Evolutionary conservation across 2,113 vertebrate species (phyloP).

Genomic region (Vulpes lagopus): DNA sequence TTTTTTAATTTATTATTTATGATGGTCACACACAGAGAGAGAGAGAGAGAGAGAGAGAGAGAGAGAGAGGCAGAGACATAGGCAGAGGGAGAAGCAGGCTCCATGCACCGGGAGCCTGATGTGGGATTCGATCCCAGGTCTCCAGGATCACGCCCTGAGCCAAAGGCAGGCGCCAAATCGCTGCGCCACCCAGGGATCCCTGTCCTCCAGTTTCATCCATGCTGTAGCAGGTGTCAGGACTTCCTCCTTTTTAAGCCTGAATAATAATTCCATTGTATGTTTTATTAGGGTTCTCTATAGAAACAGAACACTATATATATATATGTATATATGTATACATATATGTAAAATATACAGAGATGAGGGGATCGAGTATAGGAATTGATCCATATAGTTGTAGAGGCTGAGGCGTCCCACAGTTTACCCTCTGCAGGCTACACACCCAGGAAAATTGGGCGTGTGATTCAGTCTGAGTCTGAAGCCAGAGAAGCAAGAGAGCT

Average conservation of each 20-base stretch:
- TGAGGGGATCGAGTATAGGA: background rate
- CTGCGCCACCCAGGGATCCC: no score
- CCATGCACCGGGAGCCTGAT: no score
- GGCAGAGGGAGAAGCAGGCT: no score
- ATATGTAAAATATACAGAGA: background rate
- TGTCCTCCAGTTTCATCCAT: background rate
- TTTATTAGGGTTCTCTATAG: background rate
- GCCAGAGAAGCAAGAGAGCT: background rate
- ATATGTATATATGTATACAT: no score
- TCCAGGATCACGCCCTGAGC: no score
- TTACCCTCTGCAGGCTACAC: background rate
- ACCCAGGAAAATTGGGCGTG: accelerated
- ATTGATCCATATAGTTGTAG: background rate
- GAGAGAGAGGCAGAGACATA: no score
- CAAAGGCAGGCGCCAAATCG: no score
- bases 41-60: no score
- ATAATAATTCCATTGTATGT: background rate
- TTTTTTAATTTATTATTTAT: no score
- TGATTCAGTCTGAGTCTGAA: background rate
- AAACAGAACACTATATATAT: background rate
- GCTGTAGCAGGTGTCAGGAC: background rate
- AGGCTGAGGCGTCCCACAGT: background rate
- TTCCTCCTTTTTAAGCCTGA: background rate
- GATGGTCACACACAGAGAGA: no score
- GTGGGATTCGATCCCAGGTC: no score